Percentiles rank a stretch among this genome's conserved stretches.
Evolutionary conservation across 1,140 invertebrate genomes (phyloP).

Genomic region (Achatina immaculata): DNA sequence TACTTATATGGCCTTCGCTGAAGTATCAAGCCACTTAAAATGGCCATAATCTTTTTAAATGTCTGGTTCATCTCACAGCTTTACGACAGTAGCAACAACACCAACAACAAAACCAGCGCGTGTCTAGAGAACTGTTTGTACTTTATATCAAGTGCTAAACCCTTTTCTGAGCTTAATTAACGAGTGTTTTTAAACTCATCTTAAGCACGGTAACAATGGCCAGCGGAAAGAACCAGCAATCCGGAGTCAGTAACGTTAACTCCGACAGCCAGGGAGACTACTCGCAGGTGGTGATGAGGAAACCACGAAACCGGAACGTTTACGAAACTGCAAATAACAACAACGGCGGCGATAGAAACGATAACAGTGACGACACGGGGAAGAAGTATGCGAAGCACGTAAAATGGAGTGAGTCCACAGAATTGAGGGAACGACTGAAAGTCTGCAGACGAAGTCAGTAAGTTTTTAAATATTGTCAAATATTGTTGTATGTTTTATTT

Average conservation of each 20-base stretch:
- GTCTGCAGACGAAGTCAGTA: slow-evolving; percentile 31
- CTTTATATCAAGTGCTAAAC: too few species aligned
- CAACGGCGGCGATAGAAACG: not conserved
- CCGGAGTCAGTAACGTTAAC: not conserved
- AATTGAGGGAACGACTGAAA: slow-evolving; percentile 18
- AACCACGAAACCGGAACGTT: not conserved
- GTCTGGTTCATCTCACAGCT: too few species aligned
- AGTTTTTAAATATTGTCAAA: not conserved
- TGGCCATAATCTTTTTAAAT: too few species aligned
- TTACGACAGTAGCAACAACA: too few species aligned
- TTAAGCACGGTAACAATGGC: not conserved
- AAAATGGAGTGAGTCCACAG: slow-evolving; percentile 31
- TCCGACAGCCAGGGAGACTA: not conserved
- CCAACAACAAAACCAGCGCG: too few species aligned
- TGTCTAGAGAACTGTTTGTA: too few species aligned
- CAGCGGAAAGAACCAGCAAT: not conserved
- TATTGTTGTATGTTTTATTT: not conserved
- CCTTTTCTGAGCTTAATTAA: too few species aligned
- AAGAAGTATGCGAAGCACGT: not conserved
- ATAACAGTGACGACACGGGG: not conserved
- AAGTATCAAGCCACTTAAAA: too few species aligned
- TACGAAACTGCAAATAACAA: not conserved
- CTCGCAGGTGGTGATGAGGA: not conserved
- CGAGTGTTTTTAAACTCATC: too few species aligned
- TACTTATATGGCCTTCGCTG: too few species aligned